These are phyloP conservation scores for Himalopsyche anomala DNA, from an alignment of 2,888 invertebrate species.

Conservation along the genomic window DNA sequence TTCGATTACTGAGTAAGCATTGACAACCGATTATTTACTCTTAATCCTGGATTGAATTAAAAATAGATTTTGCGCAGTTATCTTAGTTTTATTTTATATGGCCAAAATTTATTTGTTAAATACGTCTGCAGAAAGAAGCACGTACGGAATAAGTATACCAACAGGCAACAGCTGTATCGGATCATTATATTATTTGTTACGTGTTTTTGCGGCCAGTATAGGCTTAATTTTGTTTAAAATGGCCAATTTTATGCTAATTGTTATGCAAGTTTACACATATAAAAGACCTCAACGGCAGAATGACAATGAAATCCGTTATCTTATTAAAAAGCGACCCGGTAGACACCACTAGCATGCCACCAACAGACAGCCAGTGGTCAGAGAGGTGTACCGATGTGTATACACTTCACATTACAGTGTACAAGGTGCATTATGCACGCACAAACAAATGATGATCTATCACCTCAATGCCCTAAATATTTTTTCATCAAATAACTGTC, in stretches of 20 bases:
- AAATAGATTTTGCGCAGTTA: too few relatives aligned
- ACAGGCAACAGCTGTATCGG: too few relatives aligned
- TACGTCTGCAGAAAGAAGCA: too few relatives aligned
- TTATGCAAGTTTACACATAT: constrained; percentile 17
- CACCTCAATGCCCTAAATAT: neutral
- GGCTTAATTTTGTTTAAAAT: neutral
- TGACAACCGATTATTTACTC: too few relatives aligned
- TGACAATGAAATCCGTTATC: constrained; percentile 52
- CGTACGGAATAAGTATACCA: too few relatives aligned
- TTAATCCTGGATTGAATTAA: too few relatives aligned
- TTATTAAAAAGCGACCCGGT: constrained; percentile 43
- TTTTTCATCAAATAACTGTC: neutral
- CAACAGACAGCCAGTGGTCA: constrained; percentile 12
- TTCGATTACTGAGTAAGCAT: too few relatives aligned
- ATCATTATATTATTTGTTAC: too few relatives aligned
- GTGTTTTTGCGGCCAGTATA: too few relatives aligned
- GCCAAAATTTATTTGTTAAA: too few relatives aligned
- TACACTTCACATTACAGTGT: constrained; percentile 9
- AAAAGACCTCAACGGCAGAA: constrained; percentile 45
- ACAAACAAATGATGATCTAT: neutral
- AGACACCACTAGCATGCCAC: neutral
- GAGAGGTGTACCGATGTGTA: neutral
- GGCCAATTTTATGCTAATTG: constrained; percentile 52
- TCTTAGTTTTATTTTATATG: too few relatives aligned
- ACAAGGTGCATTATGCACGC: neutral